Percentiles rank a stretch among this genome's conserved stretches.
These are phyloP conservation scores for Hemicordylus capensis DNA, from an alignment of 2,113 vertebrate genomes.

Conservation along the genomic window DNA sequence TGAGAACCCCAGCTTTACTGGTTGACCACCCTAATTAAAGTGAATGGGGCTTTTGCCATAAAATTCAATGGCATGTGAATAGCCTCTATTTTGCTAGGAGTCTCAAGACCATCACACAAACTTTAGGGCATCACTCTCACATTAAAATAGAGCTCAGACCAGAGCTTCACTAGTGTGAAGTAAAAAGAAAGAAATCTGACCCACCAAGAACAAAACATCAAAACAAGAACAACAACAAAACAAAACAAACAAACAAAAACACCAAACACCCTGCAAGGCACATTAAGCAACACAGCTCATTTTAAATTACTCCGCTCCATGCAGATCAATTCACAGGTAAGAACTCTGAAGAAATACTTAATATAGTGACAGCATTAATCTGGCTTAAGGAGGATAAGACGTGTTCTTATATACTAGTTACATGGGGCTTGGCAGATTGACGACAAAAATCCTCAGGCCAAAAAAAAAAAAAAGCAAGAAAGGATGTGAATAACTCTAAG, in stretches of 20 bases:
- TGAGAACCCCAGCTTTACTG: no score
- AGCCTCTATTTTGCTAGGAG: not conserved
- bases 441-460: slow-evolving; percentile 30
- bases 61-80: not conserved
- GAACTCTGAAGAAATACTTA: slow-evolving; percentile 28
- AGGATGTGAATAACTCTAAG: slow-evolving; percentile 21
- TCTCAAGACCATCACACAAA: not conserved
- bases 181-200: no score
- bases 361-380: slow-evolving; percentile 5
- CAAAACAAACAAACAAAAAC: slow-evolving; percentile 1
- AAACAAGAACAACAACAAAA: slow-evolving; percentile 5
- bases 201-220: no score
- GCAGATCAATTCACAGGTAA: slow-evolving; percentile 24
- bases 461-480: slow-evolving; percentile 16
- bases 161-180: no score
- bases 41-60: not conserved
- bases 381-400: slow-evolving; percentile 24
- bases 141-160: not conserved
- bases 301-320: not conserved
- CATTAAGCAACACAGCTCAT: slow-evolving; percentile 1
- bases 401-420: not conserved
- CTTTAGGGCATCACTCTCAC: not conserved
- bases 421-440: slow-evolving; percentile 29
- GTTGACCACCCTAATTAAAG: not conserved
- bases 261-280: slow-evolving; percentile 25